A percentile compares a stretch with the other conserved stretches of the same genome.
Conservation (phyloP, 2,797 vertebrate species). For the Philypnodon macrostomus region DNA sequence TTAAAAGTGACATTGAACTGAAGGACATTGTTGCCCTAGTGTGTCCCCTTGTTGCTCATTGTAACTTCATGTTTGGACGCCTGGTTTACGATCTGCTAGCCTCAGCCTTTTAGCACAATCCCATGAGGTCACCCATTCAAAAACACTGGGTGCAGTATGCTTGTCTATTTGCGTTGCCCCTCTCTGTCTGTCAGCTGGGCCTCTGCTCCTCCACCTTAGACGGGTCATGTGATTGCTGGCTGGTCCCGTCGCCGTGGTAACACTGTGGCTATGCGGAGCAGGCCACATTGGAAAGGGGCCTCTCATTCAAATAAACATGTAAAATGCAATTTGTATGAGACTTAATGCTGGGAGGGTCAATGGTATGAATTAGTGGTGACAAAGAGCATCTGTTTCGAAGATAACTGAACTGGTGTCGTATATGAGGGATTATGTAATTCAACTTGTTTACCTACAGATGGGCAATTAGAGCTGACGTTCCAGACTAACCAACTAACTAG, state of each 20-base stretch:
- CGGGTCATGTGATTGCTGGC: conserved; percentile 29
- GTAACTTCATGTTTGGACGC: conserved; percentile 15
- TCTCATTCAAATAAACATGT: conserved; percentile 6
- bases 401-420: not conserved
- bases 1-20: conserved; percentile 33
- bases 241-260: conserved; percentile 48
- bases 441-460: no score
- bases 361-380: not conserved
- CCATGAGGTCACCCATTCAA: conserved; percentile 19
- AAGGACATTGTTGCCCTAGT: conserved; percentile 15
- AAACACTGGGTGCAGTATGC: no score
- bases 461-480: no score
- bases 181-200: conserved; percentile 21
- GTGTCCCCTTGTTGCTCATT: conserved; percentile 11
- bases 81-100: conserved; percentile 45
- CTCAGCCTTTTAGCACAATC: conserved; percentile 52
- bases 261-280: conserved; percentile 34
- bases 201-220: conserved; percentile 14
- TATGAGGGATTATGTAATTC: no score
- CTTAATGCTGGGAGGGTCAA: conserved; percentile 1
- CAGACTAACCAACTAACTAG: no score
- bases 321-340: not conserved
- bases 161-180: conserved; percentile 48
- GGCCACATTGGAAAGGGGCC: conserved; percentile 27
- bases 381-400: not conserved